Conservation (phyloP, 2,113 vertebrate species). For the Misgurnus anguillicaudatus region DNA sequence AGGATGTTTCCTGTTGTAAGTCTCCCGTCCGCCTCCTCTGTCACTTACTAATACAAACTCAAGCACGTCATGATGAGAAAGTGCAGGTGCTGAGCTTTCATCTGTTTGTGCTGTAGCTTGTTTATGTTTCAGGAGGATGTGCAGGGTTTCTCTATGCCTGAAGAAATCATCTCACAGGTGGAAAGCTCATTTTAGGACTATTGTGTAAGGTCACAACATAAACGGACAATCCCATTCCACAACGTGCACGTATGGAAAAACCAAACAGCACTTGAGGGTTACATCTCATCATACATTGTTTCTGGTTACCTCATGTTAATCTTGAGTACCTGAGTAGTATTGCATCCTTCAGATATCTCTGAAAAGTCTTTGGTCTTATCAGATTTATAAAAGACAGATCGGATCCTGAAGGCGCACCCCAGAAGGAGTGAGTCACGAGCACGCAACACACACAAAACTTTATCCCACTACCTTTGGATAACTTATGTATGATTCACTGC, state of each 20-base stretch:
- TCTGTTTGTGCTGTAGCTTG: slow-evolving; percentile 36
- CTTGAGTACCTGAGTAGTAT: no score
- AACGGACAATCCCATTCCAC: background rate
- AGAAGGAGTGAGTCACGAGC: no score
- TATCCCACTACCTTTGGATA: no score
- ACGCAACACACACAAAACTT: no score
- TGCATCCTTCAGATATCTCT: no score
- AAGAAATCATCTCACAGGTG: background rate
- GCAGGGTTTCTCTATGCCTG: background rate
- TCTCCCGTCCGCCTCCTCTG: slow-evolving; percentile 43
- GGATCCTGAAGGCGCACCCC: no score
- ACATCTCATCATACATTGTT: no score
- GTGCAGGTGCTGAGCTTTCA: slow-evolving; percentile 55
- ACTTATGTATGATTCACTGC: no score
- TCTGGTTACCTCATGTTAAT: no score
- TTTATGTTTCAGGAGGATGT: slow-evolving; percentile 22
- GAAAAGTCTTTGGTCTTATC: no score
- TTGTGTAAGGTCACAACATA: background rate
- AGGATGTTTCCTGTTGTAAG: slow-evolving; percentile 59
- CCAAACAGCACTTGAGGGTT: background rate
- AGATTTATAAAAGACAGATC: no score
- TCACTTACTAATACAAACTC: slow-evolving; percentile 44
- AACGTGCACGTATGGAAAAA: background rate
- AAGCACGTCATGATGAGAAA: slow-evolving; percentile 42
- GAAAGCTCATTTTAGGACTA: background rate